Evolutionary conservation across 2,113 vertebrate genomes (phyloP).

Genomic region (Eptesicus fuscus): DNA sequence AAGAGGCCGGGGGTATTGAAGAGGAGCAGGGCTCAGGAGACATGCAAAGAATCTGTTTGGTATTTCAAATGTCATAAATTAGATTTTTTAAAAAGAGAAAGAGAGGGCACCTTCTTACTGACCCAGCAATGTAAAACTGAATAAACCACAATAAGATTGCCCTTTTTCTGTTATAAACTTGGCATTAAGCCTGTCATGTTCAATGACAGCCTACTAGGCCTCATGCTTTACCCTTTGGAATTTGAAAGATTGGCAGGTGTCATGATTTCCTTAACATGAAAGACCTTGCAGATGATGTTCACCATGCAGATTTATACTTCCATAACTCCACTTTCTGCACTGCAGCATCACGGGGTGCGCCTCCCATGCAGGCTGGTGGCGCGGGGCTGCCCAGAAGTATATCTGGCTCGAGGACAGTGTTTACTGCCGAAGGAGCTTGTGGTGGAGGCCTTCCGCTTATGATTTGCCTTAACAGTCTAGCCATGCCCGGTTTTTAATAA

Average conservation of each 20-base stretch:
- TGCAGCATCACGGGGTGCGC: slow-evolving; percentile 66
- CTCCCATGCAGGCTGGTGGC: slow-evolving; percentile 63
- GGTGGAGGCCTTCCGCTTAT: slow-evolving; percentile 75
- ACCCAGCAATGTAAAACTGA: slow-evolving; percentile 96
- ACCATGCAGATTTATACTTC: slow-evolving; percentile 76
- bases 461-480: slow-evolving; percentile 82
- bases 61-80: slow-evolving; percentile 99
- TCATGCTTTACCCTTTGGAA: slow-evolving; percentile 95
- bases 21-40: slow-evolving; percentile 98
- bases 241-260: slow-evolving; percentile 96
- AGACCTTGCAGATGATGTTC: slow-evolving; percentile 84
- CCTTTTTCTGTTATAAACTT: slow-evolving; percentile 97
- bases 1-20: slow-evolving; percentile 88
- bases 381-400: slow-evolving; percentile 73
- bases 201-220: slow-evolving; percentile 97
- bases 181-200: slow-evolving; percentile 99
- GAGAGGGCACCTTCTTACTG: slow-evolving; percentile 88
- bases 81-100: slow-evolving; percentile 81
- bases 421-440: slow-evolving; percentile 75
- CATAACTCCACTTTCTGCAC: slow-evolving; percentile 69
- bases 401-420: slow-evolving; percentile 78
- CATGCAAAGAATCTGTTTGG: slow-evolving; percentile 99
- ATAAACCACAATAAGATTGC: slow-evolving; percentile 99
- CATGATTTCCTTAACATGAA: slow-evolving; percentile 90
- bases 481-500: slow-evolving; percentile 82